Conservation (phyloP, 2,888 invertebrate species). For the Molorchus minor region DNA sequence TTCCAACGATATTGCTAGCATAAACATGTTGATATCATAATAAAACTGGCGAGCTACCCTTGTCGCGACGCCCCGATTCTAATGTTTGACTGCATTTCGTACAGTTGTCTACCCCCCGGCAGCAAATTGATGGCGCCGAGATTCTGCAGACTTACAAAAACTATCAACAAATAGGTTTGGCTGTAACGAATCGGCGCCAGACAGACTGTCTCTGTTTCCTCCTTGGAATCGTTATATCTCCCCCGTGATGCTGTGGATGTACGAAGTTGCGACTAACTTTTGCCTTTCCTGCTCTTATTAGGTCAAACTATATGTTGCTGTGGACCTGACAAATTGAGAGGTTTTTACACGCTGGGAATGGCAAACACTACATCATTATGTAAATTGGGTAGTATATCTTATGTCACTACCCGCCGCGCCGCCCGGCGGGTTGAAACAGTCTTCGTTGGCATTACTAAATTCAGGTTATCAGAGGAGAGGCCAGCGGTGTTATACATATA, state of each 20-base stretch:
- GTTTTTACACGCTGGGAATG: too few relatives aligned
- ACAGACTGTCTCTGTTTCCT: constrained; percentile 34
- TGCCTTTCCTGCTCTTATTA: constrained; percentile 3
- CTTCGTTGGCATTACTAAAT: too few relatives aligned
- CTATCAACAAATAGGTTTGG: constrained; percentile 42
- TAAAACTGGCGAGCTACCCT: background rate
- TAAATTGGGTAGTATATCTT: too few relatives aligned
- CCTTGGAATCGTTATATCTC: constrained; percentile 23
- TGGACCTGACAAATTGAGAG: too few relatives aligned
- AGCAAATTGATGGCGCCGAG: constrained; percentile 36
- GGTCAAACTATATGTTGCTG: too few relatives aligned
- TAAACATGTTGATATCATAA: background rate
- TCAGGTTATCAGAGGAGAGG: too few relatives aligned
- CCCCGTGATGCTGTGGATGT: constrained; percentile 17
- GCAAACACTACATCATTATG: too few relatives aligned
- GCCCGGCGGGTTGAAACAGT: too few relatives aligned
- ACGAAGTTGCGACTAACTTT: constrained; percentile 5
- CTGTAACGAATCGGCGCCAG: constrained; percentile 40
- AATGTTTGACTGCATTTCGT: background rate
- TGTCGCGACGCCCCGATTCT: background rate
- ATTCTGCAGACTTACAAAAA: constrained; percentile 43
- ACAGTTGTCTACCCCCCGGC: constrained; percentile 11
- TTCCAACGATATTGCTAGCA: background rate
- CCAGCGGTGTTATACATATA: too few relatives aligned
- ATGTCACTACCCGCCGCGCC: too few relatives aligned